A percentile compares a stretch with the other conserved stretches of the same genome.
These are phyloP conservation scores for Antheraea pernyi DNA, from an alignment of 1,140 invertebrate species.

Conservation along the genomic window DNA sequence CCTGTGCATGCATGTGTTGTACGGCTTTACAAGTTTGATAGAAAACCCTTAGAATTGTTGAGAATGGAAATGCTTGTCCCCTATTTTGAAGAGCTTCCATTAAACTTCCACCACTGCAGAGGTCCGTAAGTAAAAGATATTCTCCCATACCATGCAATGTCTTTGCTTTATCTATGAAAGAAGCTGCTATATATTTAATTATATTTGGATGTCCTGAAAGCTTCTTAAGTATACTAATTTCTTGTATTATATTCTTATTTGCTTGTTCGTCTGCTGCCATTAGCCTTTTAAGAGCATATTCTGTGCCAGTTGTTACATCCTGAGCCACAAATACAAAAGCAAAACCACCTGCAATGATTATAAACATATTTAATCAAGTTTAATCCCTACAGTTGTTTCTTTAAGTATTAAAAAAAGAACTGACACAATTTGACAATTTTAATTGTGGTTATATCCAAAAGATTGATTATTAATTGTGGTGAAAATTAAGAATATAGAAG, in stretches of 20 bases:
- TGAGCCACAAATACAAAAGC: conserved; percentile 96
- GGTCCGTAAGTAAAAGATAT: conserved; percentile 86
- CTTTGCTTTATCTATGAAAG: conserved; percentile 85
- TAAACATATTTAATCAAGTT: not conserved
- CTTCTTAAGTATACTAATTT: conserved; percentile 89
- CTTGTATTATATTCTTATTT: conserved; percentile 87
- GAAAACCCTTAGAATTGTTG: conserved; percentile 92
- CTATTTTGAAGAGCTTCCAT: conserved; percentile 88
- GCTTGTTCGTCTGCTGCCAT: conserved; percentile 89
- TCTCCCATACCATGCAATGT: conserved; percentile 84
- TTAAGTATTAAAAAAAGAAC: not conserved
- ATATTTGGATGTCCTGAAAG: conserved; percentile 90
- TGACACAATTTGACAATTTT: too few species aligned
- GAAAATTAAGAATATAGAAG: too few species aligned
- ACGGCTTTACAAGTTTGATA: conserved; percentile 95
- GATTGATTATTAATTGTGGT: too few species aligned
- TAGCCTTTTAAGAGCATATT: conserved; percentile 94
- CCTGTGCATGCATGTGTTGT: conserved; percentile 95
- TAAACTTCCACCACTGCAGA: conserved; percentile 87
- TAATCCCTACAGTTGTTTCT: not conserved
- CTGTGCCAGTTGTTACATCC: conserved; percentile 90
- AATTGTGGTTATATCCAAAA: too few species aligned
- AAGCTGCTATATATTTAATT: conserved; percentile 88
- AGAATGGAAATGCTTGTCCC: conserved; percentile 81
- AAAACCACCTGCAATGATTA: conserved; percentile 89